Conservation (phyloP, 2,888 invertebrate genomes). For the Diplolepis rosae region DNA sequence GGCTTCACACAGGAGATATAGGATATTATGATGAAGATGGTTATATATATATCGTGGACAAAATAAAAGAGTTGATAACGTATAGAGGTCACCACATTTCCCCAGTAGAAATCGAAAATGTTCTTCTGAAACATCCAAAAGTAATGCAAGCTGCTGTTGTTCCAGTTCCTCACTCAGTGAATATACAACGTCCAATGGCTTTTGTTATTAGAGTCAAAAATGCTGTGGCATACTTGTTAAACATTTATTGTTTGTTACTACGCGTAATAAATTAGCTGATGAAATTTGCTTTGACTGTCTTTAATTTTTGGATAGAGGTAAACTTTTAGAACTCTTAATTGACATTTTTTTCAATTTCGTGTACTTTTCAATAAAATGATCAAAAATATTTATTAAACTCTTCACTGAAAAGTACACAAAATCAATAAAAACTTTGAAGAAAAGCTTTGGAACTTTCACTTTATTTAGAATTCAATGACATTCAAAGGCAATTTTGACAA, state of each 20-base stretch:
- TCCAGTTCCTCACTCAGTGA: constrained; percentile 55
- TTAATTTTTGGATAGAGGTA: no score
- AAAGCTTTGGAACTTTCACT: constrained; percentile 24
- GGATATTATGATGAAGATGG: constrained; percentile 62
- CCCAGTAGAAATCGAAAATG: constrained; percentile 62
- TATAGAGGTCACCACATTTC: constrained; percentile 63
- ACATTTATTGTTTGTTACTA: constrained; percentile 10
- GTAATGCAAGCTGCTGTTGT: constrained; percentile 64
- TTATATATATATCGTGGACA: constrained; percentile 62
- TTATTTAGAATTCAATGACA: constrained; percentile 32
- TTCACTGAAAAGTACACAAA: no score
- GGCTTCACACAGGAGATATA: constrained; percentile 68
- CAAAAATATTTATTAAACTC: no score
- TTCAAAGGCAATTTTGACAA: constrained; percentile 19
- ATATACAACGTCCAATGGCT: constrained; percentile 64
- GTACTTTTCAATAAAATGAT: no score
- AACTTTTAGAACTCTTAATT: no score
- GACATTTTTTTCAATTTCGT: no score
- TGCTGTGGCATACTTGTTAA: constrained; percentile 49
- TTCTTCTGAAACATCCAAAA: constrained; percentile 56
- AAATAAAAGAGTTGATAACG: constrained; percentile 67
- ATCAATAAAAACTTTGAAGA: not conserved
- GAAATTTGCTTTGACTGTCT: no score
- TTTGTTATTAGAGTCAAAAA: constrained; percentile 54
- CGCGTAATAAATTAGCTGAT: no score